These are phyloP conservation scores for Gavia stellata DNA, from an alignment of 2,113 vertebrate species.

Conservation along the genomic window DNA sequence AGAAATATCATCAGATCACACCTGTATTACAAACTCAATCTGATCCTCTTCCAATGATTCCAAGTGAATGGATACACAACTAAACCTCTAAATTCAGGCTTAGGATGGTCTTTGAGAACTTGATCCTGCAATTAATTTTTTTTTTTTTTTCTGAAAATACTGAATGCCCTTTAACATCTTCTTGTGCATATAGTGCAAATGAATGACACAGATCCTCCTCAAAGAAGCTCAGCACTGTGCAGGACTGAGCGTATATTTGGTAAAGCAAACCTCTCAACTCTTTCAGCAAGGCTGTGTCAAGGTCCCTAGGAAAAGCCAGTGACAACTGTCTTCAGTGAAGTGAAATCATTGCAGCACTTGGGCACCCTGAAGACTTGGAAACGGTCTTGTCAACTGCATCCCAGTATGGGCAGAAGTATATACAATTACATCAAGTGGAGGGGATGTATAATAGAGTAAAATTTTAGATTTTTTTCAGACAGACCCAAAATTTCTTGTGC, in stretches of 20 bases:
- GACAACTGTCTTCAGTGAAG: neutral
- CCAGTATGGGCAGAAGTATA: neutral
- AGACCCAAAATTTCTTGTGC: neutral
- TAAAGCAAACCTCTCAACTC: neutral
- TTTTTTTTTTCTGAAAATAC: neutral
- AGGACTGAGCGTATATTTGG: accelerated
- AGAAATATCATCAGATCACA: neutral
- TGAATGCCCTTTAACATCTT: neutral
- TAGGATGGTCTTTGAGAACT: neutral
- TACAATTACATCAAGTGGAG: neutral
- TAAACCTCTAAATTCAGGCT: neutral
- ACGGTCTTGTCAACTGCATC: neutral
- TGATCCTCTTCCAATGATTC: neutral
- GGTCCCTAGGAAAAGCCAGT: neutral
- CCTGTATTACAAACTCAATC: neutral
- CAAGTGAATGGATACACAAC: neutral
- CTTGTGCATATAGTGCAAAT: neutral
- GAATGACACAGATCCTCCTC: neutral
- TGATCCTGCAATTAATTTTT: neutral
- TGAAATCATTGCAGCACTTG: neutral
- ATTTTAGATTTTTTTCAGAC: neutral
- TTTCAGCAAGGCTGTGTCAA: neutral
- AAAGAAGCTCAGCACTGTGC: neutral
- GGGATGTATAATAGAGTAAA: neutral
- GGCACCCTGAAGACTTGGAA: neutral